phyloP scores from a whole-genome alignment of 2,113 vertebrate species.

The Theristicus caerulescens region DNA sequence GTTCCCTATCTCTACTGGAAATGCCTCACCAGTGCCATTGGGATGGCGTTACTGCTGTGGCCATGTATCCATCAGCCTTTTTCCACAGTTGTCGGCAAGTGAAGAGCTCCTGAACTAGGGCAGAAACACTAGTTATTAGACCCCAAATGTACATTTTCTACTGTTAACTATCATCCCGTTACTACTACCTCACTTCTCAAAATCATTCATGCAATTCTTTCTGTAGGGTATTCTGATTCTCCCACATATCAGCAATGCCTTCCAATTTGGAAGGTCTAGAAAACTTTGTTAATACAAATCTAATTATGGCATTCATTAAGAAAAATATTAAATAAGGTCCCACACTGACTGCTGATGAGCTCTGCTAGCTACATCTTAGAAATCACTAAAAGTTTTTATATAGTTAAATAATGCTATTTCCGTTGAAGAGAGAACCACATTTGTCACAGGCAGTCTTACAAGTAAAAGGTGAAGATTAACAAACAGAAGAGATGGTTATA shows the following conservation, averaged over 20 bases:
- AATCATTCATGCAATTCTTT: background rate
- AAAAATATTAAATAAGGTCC: background rate
- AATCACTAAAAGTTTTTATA: background rate
- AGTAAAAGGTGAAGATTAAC: background rate
- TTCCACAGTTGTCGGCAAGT: background rate
- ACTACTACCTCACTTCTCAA: background rate
- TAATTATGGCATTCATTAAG: background rate
- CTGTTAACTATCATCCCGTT: background rate
- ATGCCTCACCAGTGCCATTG: background rate
- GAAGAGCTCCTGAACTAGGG: background rate
- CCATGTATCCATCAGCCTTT: background rate
- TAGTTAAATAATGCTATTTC: background rate
- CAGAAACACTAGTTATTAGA: background rate
- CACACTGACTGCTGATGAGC: background rate
- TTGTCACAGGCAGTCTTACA: background rate
- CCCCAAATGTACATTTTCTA: background rate
- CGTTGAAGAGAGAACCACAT: background rate
- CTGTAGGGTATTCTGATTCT: background rate
- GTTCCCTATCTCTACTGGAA: background rate
- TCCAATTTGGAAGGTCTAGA: background rate
- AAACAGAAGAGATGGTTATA: background rate
- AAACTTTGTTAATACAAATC: background rate
- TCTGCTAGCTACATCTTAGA: background rate
- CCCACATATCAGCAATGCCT: background rate
- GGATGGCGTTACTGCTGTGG: background rate